A percentile compares a stretch with the other conserved stretches of the same genome.
Conservation (phyloP, 2,888 invertebrate species). For the Sphaerophoria taeniata region DNA sequence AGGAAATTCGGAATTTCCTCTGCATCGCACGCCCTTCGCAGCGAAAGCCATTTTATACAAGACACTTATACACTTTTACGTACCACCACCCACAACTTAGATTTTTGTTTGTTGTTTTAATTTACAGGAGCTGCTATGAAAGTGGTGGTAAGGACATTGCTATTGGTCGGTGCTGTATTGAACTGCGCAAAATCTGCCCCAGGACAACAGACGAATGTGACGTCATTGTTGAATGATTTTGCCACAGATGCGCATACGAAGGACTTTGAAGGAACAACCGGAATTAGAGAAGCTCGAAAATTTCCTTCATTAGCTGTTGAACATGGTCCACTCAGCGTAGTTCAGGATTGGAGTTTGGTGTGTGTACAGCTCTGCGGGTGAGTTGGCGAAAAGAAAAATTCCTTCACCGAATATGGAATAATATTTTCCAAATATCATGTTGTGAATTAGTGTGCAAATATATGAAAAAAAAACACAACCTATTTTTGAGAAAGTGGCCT, state of each 20-base stretch:
- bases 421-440: too few species aligned
- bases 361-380: slow-evolving; percentile 83
- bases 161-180: slow-evolving; percentile 54
- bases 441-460: too few species aligned
- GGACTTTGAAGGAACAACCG: slow-evolving; percentile 27
- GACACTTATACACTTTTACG: slow-evolving; percentile 30
- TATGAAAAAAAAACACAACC: background rate
- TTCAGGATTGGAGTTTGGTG: slow-evolving; percentile 83
- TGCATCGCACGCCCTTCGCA: slow-evolving; percentile 64
- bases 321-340: slow-evolving; percentile 80
- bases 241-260: slow-evolving; percentile 60
- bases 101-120: slow-evolving; percentile 4
- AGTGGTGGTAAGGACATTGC: slow-evolving; percentile 62
- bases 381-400: slow-evolving; percentile 76
- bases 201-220: slow-evolving; percentile 62
- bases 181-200: slow-evolving; percentile 65
- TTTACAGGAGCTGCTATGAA: slow-evolving; percentile 62
- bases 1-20: slow-evolving; percentile 60
- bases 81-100: slow-evolving; percentile 53
- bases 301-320: slow-evolving; percentile 75
- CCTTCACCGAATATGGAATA: background rate
- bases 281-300: slow-evolving; percentile 61
- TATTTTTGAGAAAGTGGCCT: background rate
- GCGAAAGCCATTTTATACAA: slow-evolving; percentile 67
- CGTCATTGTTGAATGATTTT: slow-evolving; percentile 70